Conservation (phyloP, 2,113 vertebrate genomes). For the Speoplatyrhinus poulsoni region DNA sequence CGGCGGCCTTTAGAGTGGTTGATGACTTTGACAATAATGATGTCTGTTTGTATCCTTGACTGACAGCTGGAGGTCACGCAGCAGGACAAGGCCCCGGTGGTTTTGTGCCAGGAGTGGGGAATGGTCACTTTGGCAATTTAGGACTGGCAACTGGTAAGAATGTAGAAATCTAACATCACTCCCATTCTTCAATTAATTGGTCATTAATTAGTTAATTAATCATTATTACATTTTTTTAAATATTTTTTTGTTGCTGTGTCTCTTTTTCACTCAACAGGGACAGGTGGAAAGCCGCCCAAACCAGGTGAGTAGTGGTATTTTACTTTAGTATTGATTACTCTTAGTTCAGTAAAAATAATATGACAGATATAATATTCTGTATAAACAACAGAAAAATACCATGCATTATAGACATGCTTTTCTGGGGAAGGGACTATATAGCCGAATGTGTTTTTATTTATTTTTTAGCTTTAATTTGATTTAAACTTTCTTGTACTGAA, state of each 20-base stretch:
- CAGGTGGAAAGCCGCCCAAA: conserved; percentile 67
- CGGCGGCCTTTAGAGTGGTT: background rate
- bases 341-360: too few species aligned
- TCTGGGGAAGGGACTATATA: conserved; percentile 21
- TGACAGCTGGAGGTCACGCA: conserved; percentile 56
- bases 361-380: background rate
- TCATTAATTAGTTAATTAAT: background rate
- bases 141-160: conserved; percentile 59
- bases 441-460: background rate
- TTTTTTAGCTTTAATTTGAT: too few species aligned
- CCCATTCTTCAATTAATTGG: too few species aligned
- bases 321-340: background rate
- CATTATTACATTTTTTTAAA: background rate
- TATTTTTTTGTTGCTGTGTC: background rate
- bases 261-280: conserved; percentile 45
- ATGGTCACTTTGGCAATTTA: conserved; percentile 45
- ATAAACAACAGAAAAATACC: background rate
- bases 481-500: too few species aligned
- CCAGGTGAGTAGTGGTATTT: conserved; percentile 48
- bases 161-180: background rate
- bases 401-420: conserved; percentile 1
- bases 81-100: conserved; percentile 52
- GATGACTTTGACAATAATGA: background rate
- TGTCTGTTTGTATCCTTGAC: conserved; percentile 16
- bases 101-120: conserved; percentile 55